Conservation (phyloP, 1,140 invertebrate species). For the Diprion similis region DNA sequence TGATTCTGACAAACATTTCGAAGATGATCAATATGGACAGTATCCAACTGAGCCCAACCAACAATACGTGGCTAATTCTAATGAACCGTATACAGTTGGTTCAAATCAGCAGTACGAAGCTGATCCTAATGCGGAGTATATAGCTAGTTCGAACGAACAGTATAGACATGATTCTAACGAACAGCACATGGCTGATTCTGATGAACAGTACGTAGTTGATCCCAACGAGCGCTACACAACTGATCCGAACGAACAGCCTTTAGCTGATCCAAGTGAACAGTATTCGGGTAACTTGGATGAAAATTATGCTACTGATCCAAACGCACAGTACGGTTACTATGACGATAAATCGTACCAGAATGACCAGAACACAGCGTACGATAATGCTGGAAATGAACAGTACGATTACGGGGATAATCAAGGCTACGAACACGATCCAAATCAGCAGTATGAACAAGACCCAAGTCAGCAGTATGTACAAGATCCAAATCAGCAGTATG, state of each 20-base stretch:
- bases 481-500: slow-evolving; percentile 18
- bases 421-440: slow-evolving; percentile 1
- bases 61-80: too few species aligned
- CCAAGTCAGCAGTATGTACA: not conserved
- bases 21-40: not conserved
- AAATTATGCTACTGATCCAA: slow-evolving; percentile 8
- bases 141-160: not conserved
- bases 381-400: slow-evolving; percentile 2
- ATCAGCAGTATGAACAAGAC: not conserved
- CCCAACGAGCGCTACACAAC: not conserved
- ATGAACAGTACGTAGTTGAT: not conserved
- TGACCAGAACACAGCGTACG: slow-evolving; percentile 16
- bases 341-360: slow-evolving; percentile 24
- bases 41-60: too few species aligned
- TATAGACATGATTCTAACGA: slow-evolving; percentile 11
- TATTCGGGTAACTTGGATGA: not conserved
- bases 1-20: too few species aligned
- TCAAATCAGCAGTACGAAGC: not conserved
- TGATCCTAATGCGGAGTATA: not conserved
- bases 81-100: not conserved
- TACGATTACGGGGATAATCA: slow-evolving; percentile 16
- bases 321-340: slow-evolving; percentile 17
- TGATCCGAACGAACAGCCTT: not conserved
- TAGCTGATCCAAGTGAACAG: not conserved
- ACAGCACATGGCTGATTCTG: slow-evolving; percentile 27